Percentiles rank a stretch among this genome's conserved stretches.
Evolutionary conservation across 2,113 vertebrate genomes (phyloP).

Genomic region (Dunckerocampus dactyliophorus): DNA sequence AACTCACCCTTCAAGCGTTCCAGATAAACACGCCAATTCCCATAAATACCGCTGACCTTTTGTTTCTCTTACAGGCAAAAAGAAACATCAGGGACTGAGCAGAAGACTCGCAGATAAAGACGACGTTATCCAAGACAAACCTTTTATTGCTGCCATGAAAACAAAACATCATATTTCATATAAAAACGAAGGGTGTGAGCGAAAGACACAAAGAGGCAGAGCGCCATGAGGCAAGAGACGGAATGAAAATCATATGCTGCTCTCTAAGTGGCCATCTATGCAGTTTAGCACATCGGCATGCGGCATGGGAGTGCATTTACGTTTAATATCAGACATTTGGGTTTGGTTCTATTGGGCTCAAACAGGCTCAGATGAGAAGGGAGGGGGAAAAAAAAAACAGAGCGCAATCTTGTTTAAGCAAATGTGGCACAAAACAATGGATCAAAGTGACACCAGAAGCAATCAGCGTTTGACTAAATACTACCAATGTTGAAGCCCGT

Average conservation of each 20-base stretch:
- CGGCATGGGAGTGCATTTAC: constrained; percentile 4
- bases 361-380: constrained; percentile 27
- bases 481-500: constrained; percentile 13
- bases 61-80: constrained; percentile 33
- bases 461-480: constrained; percentile 46
- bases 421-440: constrained; percentile 42
- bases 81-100: constrained; percentile 30
- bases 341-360: constrained; percentile 16
- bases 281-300: constrained; percentile 29
- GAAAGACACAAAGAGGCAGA: constrained; percentile 13
- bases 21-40: constrained; percentile 35
- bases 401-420: constrained; percentile 42
- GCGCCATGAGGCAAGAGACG: constrained; percentile 17
- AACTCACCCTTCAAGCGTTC: constrained; percentile 4
- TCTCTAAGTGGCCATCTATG: constrained; percentile 51
- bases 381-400: constrained; percentile 20
- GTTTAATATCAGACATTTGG: constrained; percentile 29
- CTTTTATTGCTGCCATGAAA: constrained; percentile 15
- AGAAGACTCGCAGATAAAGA: constrained; percentile 21
- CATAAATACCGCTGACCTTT: constrained; percentile 53
- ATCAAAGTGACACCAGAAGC: constrained; percentile 41
- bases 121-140: constrained; percentile 26
- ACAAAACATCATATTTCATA: constrained; percentile 25
- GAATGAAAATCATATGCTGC: constrained; percentile 37
- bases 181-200: constrained; percentile 8